Evolutionary conservation across 2,113 vertebrate genomes (phyloP), one percentile per base, ranked within the genome.

Genomic region (Pimephales promelas): DNA sequence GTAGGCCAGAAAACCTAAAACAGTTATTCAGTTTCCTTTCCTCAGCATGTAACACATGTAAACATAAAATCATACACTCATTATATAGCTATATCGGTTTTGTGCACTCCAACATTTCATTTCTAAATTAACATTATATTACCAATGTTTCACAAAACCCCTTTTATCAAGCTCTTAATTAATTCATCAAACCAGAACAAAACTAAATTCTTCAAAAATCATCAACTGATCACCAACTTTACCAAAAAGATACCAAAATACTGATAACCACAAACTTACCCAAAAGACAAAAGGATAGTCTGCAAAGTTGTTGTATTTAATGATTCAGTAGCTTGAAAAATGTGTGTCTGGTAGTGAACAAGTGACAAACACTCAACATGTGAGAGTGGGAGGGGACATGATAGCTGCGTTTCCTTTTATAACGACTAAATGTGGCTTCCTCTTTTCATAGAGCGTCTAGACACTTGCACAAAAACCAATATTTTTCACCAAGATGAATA

Each of bases 351-450:
- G 72, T 31, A 36, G 9, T 54, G 61, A 26, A 9, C 81, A 74
- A 61, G 24, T 45, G 26, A 36, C 82, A 68, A 3, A 47, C 61
- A 49, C 77, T 62, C 85, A 84, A 47, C 49, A 57, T 28, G 10
- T 31, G 34, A 43, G 40, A 68, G 62, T 64, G 79, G 84, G 71
- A 31, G 73, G 80, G 62, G 57, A 71, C 16, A 6, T 54, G 7
- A n/a, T 47, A 31, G 13, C 57, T 57, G 26, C 22, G 28, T 56
- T 54, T 83, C 45, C 45, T 54, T 76, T 74, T 43, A 56, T 26
- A 56, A 81, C 80, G 45, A 66, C 84, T 66, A 26, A 34, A 2
- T 34, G 40, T 62, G 75, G 49, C 49, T 80, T 81, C 70, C 77
- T 80, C 71, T 75, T 22, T 75, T 40, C 62, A 52, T 43, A 24